Base-by-base conservation (phyloP, 2,888 invertebrate genomes). In the Drosophila dives region DNA sequence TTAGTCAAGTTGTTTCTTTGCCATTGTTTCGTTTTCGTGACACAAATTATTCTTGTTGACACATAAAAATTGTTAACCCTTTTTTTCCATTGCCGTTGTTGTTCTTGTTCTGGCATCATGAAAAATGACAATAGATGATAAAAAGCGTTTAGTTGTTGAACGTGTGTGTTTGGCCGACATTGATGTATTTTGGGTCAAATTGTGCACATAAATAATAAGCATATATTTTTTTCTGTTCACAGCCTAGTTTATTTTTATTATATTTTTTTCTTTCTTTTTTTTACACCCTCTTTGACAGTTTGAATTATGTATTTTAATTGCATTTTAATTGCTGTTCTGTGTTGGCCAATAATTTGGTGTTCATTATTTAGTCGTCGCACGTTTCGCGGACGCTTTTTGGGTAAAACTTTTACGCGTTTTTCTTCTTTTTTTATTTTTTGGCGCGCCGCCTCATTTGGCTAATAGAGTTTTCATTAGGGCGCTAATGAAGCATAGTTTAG, bases 1-100 rank as follows among this genome's bases (percentile, higher is more conserved):
- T 75, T 75, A 72, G 82, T 68, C 62, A 75, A 86, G 79, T 76
- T 74, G 26, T 67, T 62, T 73, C 61, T 66, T 20, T 42, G 29
- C n/a, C 29, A 15, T 55, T 29, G 54, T 63, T 63, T 66, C 59
- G 51, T 64, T 56, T 64, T 53, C 70, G 51, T 86, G 85, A 81
- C 87, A 85, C 87, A 79, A 85, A 85, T 87, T 85, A 87, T 85
- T 85, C 85, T 85, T 85, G 87, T 87, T 85, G 85, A 85, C 85
- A 85, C 83, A 85, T 85, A 85, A 85, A 85, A 85, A 85, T 87
- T 76, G 81, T 87, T 77, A 73, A 85, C 85, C 85, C 85, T 85
- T 84, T 83, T 71, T 60, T 54, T 12, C 58, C 15, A 23, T 38
- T 34, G 23, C 12, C 33, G 11, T 40, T 34, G 12, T 34, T 53